Base-by-base conservation (phyloP, 2,113 vertebrate genomes). In the Anoplopoma fimbria region DNA sequence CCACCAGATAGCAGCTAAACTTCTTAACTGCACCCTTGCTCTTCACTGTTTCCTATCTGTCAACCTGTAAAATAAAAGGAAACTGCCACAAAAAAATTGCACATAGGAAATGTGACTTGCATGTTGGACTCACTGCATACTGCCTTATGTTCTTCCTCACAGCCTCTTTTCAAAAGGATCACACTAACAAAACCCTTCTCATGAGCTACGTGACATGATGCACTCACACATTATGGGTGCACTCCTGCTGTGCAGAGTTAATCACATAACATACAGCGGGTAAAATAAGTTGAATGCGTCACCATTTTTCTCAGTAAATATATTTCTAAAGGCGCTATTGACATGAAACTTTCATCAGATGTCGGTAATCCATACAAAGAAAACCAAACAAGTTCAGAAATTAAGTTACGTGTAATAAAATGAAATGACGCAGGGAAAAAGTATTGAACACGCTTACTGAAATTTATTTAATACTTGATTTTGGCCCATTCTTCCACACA, bases 61-160 rank as follows among this genome's bases (percentile, higher is more conserved):
- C 61, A 34, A 9, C 40, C 25, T 77, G 75, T 55, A 61, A 61
- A 73, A 73, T 55, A 53, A 74, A 78, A 9, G 40, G 55, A 70
- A 63, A 71, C 36, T n/a, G 25, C 4, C 25, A 45, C 4, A 53
- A 75, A 64, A 1, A 1, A 17, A 34, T 15, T 2, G 4, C 23
- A 12, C 6, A 0, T 21, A 58, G 25, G 17, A 57, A 27, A 38
- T 19, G 33, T 57, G 51, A 38, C 8, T 21, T 49, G 15, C 23
- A 10, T 31, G 40, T 69, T 69, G 29, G 13, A 25, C 21, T 58
- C 10, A 29, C 63, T 13, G 9, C 6, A 23, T 27, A 2, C 27
- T 33, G 13, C n/a, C 2, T 2, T 4, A 7, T 33, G n/a, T 74
- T 51, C 36, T 47, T 69, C 25, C 21, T 6, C 10, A 2, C 31